These are phyloP conservation scores for Callyntrura guangdongensis DNA, from an alignment of 2,888 invertebrate genomes.

Conservation along the genomic window DNA sequence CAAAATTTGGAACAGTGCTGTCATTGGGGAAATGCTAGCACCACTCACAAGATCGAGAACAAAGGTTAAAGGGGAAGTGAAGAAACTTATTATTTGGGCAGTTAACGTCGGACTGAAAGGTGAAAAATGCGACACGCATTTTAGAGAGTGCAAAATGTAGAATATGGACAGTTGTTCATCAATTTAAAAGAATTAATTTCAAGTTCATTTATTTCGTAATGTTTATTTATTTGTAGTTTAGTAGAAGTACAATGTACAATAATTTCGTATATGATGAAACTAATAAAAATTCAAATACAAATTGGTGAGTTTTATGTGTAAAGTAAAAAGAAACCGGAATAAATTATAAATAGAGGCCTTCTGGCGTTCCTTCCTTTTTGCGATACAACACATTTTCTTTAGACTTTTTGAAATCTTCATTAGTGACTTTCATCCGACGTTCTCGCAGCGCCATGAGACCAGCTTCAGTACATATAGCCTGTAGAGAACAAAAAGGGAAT, in stretches of 20 bases:
- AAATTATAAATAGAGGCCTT: constrained; percentile 97
- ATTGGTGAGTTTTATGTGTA: not conserved
- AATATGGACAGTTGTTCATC: not conserved
- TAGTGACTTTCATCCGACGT: constrained; percentile 99
- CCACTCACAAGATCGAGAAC: not conserved
- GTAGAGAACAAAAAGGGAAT: constrained; percentile 85
- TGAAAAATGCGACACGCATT: not conserved
- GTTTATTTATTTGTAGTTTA: constrained; percentile 11
- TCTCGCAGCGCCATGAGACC: constrained; percentile 99
- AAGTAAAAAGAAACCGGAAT: constrained; percentile 37
- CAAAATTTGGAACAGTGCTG: not conserved
- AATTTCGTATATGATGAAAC: not conserved
- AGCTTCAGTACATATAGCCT: constrained; percentile 99
- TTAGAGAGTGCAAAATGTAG: constrained; percentile 18
- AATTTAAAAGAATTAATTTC: too few relatives aligned
- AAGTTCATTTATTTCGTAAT: not conserved
- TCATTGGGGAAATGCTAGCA: constrained; percentile 31
- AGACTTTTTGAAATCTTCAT: constrained; percentile 99
- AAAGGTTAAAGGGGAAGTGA: constrained; percentile 2
- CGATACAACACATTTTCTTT: constrained; percentile 99
- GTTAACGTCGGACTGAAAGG: constrained; percentile 33
- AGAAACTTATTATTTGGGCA: constrained; percentile 3
- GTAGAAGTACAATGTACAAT: not conserved
- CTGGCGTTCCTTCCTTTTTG: constrained; percentile 99
- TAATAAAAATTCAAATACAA: constrained; percentile 15